Evolutionary conservation across 64 coral and sea anemone species (phyloP), one percentile per base, ranked within the genome.

Genomic region (Astreopora myriophthalma): DNA sequence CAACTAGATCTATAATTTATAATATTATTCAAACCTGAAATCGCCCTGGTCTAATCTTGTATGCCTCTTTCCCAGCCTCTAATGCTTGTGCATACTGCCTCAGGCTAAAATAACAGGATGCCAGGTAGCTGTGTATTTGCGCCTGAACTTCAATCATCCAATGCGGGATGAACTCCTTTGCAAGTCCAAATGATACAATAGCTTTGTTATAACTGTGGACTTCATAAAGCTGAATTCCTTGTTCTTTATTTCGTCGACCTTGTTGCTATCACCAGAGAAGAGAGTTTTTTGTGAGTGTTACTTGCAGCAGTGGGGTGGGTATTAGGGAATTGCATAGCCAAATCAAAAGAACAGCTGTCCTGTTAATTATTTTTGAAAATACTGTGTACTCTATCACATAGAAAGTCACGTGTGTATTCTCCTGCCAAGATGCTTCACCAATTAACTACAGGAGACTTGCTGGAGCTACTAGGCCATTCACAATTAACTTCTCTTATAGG

Each of bases 41-140:
- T 64, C 79, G 35, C 16, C 79, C 79, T 65, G 79, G 79, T 11
- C 79, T 83, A 20, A 64, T 83, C 29, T 39, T 83, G 57, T 83
- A 83, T 38, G 79, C 79, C 57, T 83, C 79, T 83, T 83, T 83
- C 6, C 79, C 79, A 64, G 57, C 79, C 25, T 83, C 79, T 65
- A 83, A 40, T 25, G 79, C 79, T 65, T 83, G 52, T 34, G 52
- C 26, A 65, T 83, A 83, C 11, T 83, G 52, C 34, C 34, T 8
- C 33, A 83, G 10, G 13, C 57, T 26, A 83, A 83, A 83, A 65
- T 83, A 34, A 65, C 79, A 83, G 0, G 79, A 83, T 63, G 79
- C 79, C 31, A 83, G 39, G 33, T 83, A 83, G 55, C 79, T 83
- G 6, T 64, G 79, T 39, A 83, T 23, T 65, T 83, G 79, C 24